Evolutionary conservation across 1,140 invertebrate genomes (phyloP), one percentile per base, ranked within the genome.

Genomic region (Hirudo medicinalis): DNA sequence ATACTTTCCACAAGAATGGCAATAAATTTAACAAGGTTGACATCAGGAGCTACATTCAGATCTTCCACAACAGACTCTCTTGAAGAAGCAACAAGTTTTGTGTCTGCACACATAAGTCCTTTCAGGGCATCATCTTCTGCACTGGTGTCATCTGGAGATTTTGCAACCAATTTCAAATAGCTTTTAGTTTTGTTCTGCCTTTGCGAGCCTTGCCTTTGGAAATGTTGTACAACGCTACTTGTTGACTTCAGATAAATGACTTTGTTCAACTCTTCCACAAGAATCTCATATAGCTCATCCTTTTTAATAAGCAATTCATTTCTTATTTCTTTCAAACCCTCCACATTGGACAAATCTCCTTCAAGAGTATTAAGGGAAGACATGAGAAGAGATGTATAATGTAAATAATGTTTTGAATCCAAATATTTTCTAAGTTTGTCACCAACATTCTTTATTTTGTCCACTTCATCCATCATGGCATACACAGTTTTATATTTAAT

Each of bases 401-500:
- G 89, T 57, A 94, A 83, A 82, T 91, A 94, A 72, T 91, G 87
- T 75, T 91, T 91, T 75, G 88, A 87, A 0, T 84, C 78, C 68
- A 91, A 82, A 76, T 87, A 86, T 71, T 84, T 86, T 74, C 87
- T 87, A 55, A 92, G 84, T 76, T 88, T 87, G 57, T 88, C 86
- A 71, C 90, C 89, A 54, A 92, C 88, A 78, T 90, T 87, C 74
- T 87, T 87, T 60, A 92, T 84, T 76, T 88, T 86, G 77, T 91
- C 90, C 90, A 95, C 91, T 83, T 94, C 89, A 76, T 91, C 90
- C 43, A 95, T 82, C 79, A 95, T 86, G 73, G 89, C 85, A 25
- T 95, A 80, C 73, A 92, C 89, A 79, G 94, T 89, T 78, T 93
- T 92, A 76, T 96, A 92, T 79, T 96, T 91, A 22, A 95, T 86